Percentiles rank a stretch among this genome's conserved stretches.
phyloP scores from a whole-genome alignment of 2,888 invertebrate species.

The Drosophila mulleri region DNA sequence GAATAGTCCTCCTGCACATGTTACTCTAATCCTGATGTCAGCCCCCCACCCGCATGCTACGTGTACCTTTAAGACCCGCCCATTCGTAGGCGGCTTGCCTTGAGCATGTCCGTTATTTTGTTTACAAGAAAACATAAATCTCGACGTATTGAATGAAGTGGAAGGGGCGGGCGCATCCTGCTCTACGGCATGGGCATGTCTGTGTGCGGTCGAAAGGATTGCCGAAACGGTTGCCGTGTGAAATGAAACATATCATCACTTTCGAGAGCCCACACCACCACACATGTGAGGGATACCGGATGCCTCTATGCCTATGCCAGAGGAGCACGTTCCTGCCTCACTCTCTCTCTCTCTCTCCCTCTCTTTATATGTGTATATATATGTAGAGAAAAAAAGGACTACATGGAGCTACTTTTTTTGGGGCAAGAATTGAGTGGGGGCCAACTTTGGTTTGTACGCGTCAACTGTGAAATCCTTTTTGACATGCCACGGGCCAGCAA shows the following conservation, averaged over 20 bases:
- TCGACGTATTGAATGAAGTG: slow-evolving; percentile 37
- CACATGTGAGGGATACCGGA: slow-evolving; percentile 57
- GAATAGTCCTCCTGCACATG: slow-evolving; percentile 57
- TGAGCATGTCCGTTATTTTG: slow-evolving; percentile 77
- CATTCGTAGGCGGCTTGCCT: slow-evolving; percentile 42
- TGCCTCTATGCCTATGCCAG: slow-evolving; percentile 34
- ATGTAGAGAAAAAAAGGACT: slow-evolving; percentile 29
- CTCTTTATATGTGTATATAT: background rate
- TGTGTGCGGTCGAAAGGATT: slow-evolving; percentile 78
- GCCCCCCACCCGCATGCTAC: slow-evolving; percentile 35
- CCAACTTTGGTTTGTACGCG: slow-evolving; percentile 75
- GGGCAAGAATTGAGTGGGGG: background rate
- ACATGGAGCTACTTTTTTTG: slow-evolving; percentile 19
- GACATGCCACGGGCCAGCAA: slow-evolving; percentile 59
- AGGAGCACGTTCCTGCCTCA: slow-evolving; percentile 35
- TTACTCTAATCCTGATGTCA: slow-evolving; percentile 66
- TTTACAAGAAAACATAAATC: slow-evolving; percentile 81
- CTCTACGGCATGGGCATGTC: slow-evolving; percentile 48
- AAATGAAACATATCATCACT: slow-evolving; percentile 82
- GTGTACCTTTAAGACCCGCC: slow-evolving; percentile 39
- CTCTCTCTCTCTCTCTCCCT: too few species aligned
- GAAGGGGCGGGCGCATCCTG: slow-evolving; percentile 7
- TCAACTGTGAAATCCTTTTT: slow-evolving; percentile 80
- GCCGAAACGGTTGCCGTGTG: slow-evolving; percentile 70
- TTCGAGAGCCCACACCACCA: slow-evolving; percentile 52